Base-by-base conservation (phyloP, 2,113 vertebrate genomes). In the Triplophysa dalaica region DNA sequence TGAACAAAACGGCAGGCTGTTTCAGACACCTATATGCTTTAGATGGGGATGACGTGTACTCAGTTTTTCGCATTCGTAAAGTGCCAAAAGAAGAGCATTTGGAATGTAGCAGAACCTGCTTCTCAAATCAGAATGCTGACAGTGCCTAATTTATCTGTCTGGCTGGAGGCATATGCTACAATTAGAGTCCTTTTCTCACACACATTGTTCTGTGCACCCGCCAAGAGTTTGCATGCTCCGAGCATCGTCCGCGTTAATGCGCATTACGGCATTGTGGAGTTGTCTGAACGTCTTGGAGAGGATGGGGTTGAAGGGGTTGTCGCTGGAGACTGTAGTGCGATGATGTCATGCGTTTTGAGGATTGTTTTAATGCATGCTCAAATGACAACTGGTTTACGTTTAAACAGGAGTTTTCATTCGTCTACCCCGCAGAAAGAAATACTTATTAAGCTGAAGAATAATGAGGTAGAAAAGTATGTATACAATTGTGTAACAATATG, bases 151-250 rank as follows among this genome's bases (percentile, higher is more conserved):
- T 91, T 88, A 86, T 88, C 86, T 87, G 88, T 92, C 89, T 87
- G 85, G 88, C 87, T 60, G 69, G 26, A 77, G 81, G 83, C 86
- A 88, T 88, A 87, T 84, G 86, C 89, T 79, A 88, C 88, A 91
- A 91, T 92, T 92, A 91, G 82, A 88, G 89, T 88, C 52, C 86
- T 91, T 90, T 91, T 88, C 86, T 81, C 87, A 89, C 88, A 67
- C 81, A 85, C 85, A 86, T 87, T 88, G 86, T 90, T 91, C 75
- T 16, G 81, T 81, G 87, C 83, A 79, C 81, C 75, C 83, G 68
- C 81, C 60, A 43, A 81, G 83, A 54, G 60, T 85, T 85, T 87
- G 79, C 77, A 72, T 78, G 11, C 85, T 84, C 77, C 85, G 73
- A 66, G n/a, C 79, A 19, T 54, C n/a, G 82, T 54, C 85, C 82